Percentiles rank a stretch among this genome's conserved stretches.
phyloP scores from a whole-genome alignment of 2,113 vertebrate species.

The Rhabdomys dilectus region DNA sequence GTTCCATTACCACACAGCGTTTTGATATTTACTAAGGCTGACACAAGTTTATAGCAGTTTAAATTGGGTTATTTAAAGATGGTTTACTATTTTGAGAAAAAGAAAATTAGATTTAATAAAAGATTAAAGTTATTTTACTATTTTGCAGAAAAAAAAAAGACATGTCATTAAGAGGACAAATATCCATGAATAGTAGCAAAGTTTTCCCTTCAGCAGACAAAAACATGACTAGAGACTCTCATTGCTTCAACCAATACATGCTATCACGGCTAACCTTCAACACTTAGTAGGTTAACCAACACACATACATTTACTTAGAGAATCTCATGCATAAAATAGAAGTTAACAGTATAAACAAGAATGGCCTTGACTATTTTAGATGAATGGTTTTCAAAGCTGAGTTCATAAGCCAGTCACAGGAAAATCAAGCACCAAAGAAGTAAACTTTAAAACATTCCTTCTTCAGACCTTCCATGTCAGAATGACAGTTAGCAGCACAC shows the following conservation, averaged over 20 bases:
- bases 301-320: neutral
- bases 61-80: slow-evolving; percentile 16
- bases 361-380: neutral
- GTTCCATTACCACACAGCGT: slow-evolving; percentile 61
- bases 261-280: neutral
- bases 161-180: neutral
- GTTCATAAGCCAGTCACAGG: neutral
- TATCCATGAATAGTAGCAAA: neutral
- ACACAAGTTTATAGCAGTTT: slow-evolving; percentile 35
- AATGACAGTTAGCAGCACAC: neutral
- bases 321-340: neutral
- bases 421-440: neutral
- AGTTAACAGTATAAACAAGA: neutral
- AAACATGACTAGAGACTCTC: neutral
- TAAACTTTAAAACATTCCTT: neutral
- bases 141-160: neutral
- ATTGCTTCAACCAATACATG: neutral
- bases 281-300: neutral
- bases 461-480: neutral
- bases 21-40: slow-evolving; percentile 36
- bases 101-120: neutral
- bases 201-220: neutral
- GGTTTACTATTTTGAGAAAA: slow-evolving; percentile 59
- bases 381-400: neutral
- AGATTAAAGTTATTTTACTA: neutral